phyloP scores from a whole-genome alignment of 1,140 invertebrate species.

The Varroa destructor region DNA sequence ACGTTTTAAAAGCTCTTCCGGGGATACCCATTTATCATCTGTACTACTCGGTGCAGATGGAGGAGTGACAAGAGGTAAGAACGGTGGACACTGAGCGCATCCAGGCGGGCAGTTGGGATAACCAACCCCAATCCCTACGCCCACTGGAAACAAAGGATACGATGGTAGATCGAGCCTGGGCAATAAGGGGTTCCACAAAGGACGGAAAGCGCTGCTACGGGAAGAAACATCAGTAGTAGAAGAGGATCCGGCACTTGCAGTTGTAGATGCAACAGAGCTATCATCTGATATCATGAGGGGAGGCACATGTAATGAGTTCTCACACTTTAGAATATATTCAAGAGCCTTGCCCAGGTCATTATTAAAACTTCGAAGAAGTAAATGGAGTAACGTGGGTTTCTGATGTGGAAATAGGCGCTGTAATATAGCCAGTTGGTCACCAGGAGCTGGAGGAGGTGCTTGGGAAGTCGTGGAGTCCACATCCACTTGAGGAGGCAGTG shows the following conservation, averaged over 20 bases:
- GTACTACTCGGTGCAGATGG: background rate
- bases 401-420: constrained; percentile 20
- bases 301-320: constrained; percentile 9
- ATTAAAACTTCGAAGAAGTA: constrained; percentile 11
- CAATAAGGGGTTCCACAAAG: constrained; percentile 4
- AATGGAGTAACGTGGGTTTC: constrained; percentile 10
- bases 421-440: constrained; percentile 11
- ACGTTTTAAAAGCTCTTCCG: too few species aligned
- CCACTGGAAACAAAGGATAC: constrained; percentile 4
- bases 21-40: constrained; percentile 1
- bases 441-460: background rate
- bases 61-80: background rate
- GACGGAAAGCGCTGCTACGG: background rate
- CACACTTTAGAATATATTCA: constrained; percentile 12
- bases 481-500: constrained; percentile 3
- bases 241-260: too few species aligned
- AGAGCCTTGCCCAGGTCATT: constrained; percentile 17
- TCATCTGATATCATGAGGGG: background rate
- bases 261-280: too few species aligned
- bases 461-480: constrained; percentile 19
- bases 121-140: background rate
- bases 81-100: constrained; percentile 23
- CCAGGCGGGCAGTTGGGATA: constrained; percentile 18
- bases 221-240: background rate
- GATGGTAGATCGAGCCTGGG: constrained; percentile 4